Percentiles rank a stretch among this genome's conserved stretches.
phyloP scores from a whole-genome alignment of 2,113 vertebrate species.

The Serinus canaria region DNA sequence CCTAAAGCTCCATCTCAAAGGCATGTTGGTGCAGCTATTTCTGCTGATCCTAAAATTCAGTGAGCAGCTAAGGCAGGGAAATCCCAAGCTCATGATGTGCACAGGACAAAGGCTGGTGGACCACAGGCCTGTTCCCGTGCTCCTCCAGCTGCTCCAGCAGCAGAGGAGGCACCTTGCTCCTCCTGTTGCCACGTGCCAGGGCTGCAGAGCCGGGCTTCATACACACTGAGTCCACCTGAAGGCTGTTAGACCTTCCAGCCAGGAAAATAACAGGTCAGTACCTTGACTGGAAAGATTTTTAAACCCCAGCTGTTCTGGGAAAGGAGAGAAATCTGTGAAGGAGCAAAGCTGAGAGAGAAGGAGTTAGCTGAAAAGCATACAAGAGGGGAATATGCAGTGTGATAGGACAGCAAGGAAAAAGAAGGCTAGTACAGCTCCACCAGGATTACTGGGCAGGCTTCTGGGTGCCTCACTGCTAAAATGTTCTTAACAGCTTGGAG shows the following conservation, averaged over 20 bases:
- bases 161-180: not conserved
- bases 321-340: not conserved
- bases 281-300: not conserved
- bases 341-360: not conserved
- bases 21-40: rapidly evolving
- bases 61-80: not conserved
- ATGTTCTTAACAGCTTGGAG: not conserved
- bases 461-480: not conserved
- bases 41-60: not conserved
- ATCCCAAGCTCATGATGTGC: not conserved
- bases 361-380: not conserved
- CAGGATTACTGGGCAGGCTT: not conserved
- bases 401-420: not conserved
- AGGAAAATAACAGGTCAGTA: not conserved
- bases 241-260: not conserved
- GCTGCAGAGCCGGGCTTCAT: not conserved
- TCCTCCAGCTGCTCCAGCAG: not conserved
- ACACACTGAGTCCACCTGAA: not conserved
- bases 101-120: not conserved
- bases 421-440: not conserved
- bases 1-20: not conserved
- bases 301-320: not conserved
- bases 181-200: rapidly evolving
- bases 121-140: rapidly evolving
- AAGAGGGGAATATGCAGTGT: not conserved